phyloP scores from a whole-genome alignment of 2,797 vertebrate species.

The Adelosebastes latens region DNA sequence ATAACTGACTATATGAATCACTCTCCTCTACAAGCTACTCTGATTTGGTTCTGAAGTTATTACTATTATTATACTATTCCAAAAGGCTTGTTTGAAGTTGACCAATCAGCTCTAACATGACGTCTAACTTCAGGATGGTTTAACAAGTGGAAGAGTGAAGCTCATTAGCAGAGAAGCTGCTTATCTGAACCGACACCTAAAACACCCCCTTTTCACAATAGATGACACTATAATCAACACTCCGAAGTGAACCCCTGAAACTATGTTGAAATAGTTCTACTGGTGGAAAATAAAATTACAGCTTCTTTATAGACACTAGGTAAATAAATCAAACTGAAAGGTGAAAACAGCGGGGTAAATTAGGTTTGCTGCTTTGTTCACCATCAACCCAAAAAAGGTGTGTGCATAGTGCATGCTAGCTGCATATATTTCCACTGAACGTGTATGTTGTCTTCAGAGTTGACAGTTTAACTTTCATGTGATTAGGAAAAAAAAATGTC shows the following conservation, averaged over 20 bases:
- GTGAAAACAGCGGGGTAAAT: not conserved
- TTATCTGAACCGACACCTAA: slow-evolving; percentile 24
- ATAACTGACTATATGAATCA: not conserved
- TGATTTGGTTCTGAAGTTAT: not conserved
- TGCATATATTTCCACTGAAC: not conserved
- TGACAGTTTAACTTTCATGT: slow-evolving; percentile 15
- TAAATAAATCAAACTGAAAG: not conserved
- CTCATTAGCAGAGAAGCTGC: slow-evolving; percentile 20
- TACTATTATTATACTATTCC: too few species aligned
- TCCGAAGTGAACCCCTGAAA: not conserved
- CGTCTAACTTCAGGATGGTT: not conserved
- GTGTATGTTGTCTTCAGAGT: not conserved
- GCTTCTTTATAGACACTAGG: not conserved
- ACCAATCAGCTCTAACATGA: slow-evolving; percentile 6
- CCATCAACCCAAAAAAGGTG: not conserved
- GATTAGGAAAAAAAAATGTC: slow-evolving; percentile 12
- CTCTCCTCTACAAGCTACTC: not conserved
- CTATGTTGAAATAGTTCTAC: not conserved
- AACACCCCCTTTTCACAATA: slow-evolving; percentile 1
- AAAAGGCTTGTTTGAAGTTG: slow-evolving; percentile 13
- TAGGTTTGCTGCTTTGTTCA: not conserved
- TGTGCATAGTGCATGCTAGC: not conserved
- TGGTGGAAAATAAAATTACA: not conserved
- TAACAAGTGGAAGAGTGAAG: slow-evolving; percentile 11
- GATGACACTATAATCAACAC: not conserved